Evolutionary conservation across 2,888 invertebrate species (phyloP).

Genomic region (Temnothorax ravouxi): DNA sequence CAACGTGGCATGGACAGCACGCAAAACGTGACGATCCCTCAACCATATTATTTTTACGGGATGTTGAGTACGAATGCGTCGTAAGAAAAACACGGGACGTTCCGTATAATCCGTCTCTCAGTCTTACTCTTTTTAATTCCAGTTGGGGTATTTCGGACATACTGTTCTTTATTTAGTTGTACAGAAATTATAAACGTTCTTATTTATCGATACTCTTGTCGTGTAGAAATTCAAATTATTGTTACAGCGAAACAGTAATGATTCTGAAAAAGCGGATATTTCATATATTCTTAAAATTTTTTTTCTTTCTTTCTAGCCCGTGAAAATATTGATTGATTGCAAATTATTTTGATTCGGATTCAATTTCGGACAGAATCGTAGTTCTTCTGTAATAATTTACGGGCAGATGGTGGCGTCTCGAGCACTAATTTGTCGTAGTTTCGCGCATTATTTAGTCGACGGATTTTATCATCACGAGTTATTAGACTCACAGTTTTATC

Average conservation of each 20-base stretch:
- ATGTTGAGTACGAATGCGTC: not conserved
- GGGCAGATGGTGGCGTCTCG: slow-evolving; percentile 33
- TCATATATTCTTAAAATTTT: not conserved
- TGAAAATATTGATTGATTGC: not conserved
- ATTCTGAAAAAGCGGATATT: not conserved
- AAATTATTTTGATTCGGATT: slow-evolving; percentile 48
- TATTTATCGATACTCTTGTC: not conserved
- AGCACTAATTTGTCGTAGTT: slow-evolving; percentile 65
- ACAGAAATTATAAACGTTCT: slow-evolving; percentile 16
- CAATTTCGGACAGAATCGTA: slow-evolving; percentile 54
- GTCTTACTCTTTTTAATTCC: slow-evolving; percentile 53
- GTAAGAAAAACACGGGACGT: slow-evolving; percentile 20
- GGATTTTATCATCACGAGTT: slow-evolving; percentile 67
- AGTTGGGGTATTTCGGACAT: slow-evolving; percentile 7
- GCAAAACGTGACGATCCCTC: slow-evolving; percentile 43
- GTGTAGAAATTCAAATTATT: not conserved
- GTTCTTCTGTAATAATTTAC: slow-evolving; percentile 63
- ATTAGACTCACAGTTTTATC: slow-evolving; percentile 66
- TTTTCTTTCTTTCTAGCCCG: not conserved
- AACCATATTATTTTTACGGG: slow-evolving; percentile 37
- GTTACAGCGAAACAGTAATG: not conserved
- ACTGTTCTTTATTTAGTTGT: slow-evolving; percentile 44
- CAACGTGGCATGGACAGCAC: not conserved
- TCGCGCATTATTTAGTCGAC: slow-evolving; percentile 66
- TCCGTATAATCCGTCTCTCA: slow-evolving; percentile 21